Conservation (phyloP, 2,113 vertebrate genomes). For the Hydrochoerus hydrochaeris region DNA sequence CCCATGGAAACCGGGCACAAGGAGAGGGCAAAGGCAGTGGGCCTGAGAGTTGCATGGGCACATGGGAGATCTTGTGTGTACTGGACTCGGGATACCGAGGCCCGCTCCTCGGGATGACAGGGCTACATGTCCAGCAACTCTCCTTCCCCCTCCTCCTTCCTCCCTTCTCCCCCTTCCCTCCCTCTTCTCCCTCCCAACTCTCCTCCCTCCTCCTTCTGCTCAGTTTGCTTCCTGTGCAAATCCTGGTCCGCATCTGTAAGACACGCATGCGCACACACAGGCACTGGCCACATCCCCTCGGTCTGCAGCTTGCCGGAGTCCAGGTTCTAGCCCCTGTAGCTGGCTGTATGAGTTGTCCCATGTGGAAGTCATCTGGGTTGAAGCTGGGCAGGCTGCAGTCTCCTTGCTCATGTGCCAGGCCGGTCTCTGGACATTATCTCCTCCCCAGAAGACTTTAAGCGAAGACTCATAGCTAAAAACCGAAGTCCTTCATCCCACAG, state of each 20-base stretch:
- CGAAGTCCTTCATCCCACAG: background rate
- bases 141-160: background rate
- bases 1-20: background rate
- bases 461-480: background rate
- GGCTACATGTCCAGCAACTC: background rate
- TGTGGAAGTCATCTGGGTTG: background rate
- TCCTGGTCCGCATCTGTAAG: background rate
- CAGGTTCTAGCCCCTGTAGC: background rate
- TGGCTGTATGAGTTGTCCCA: background rate
- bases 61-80: rapidly evolving
- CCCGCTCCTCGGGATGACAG: background rate
- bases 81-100: background rate
- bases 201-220: background rate
- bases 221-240: background rate
- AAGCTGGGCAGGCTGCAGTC: too few species aligned
- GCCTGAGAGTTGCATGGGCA: background rate
- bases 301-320: background rate
- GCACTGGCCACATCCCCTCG: background rate
- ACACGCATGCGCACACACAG: background rate
- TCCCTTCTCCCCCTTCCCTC: background rate
- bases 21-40: background rate
- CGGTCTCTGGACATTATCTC: background rate
- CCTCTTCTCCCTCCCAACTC: background rate
- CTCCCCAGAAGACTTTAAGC: background rate
- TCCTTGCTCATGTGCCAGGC: background rate